Evolutionary conservation across 2,888 invertebrate species (phyloP).

Genomic region (Tipula unca): DNA sequence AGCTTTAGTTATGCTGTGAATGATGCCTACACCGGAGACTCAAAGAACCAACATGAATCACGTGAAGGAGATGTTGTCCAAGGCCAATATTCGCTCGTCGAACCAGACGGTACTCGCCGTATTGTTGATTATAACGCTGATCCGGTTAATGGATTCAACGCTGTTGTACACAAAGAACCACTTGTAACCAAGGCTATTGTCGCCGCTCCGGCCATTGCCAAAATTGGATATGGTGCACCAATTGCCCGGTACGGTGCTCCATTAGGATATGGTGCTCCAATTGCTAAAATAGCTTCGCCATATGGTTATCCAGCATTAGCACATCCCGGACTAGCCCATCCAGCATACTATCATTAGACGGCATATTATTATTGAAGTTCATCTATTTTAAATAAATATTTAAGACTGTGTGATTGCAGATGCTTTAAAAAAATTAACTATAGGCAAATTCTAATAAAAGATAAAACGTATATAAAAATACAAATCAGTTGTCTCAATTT

Average conservation of each 20-base stretch:
- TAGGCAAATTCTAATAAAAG: neutral
- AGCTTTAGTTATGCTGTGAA: constrained; percentile 48
- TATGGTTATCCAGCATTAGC: constrained; percentile 20
- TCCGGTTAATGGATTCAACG: constrained; percentile 51
- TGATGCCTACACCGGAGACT: constrained; percentile 47
- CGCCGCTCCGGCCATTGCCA: constrained; percentile 23
- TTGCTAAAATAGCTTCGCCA: neutral
- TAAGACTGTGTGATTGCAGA: neutral
- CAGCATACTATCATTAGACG: neutral
- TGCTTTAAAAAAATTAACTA: neutral
- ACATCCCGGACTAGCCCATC: neutral
- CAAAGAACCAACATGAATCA: constrained; percentile 47
- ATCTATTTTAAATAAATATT: neutral
- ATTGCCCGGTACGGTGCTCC: neutral
- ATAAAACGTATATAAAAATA: neutral
- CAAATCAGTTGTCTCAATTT: too few relatives aligned
- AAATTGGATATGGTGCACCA: constrained; percentile 16
- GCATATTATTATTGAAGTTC: neutral
- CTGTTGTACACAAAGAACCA: constrained; percentile 47
- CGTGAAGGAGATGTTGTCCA: constrained; percentile 48
- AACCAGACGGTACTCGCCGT: constrained; percentile 48
- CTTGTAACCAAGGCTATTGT: constrained; percentile 31
- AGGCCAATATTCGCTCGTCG: constrained; percentile 47
- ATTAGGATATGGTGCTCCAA: neutral
- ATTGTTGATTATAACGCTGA: constrained; percentile 51